Evolutionary conservation across 2,888 invertebrate genomes (phyloP).

Genomic region (Campoplex nolae): DNA sequence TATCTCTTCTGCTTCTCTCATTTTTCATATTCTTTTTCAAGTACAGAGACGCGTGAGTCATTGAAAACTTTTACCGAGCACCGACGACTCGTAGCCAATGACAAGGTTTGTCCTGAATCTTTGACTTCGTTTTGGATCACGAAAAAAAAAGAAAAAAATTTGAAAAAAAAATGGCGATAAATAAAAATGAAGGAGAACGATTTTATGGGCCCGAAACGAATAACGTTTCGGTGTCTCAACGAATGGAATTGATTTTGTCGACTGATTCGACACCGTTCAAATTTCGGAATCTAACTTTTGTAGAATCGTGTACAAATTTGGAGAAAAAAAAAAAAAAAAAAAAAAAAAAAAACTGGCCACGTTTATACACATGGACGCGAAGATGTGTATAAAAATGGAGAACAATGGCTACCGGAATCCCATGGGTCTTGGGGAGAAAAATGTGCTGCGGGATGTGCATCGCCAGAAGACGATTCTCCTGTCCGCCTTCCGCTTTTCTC

Average conservation of each 20-base stretch:
- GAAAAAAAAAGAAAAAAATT: neutral
- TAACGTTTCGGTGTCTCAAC: too few relatives aligned
- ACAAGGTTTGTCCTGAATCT: neutral
- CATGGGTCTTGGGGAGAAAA: conserved; percentile 81
- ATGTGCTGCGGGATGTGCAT: conserved; percentile 81
- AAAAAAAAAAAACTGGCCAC: neutral
- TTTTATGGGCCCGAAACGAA: neutral
- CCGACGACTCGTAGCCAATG: conserved; percentile 6
- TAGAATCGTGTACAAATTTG: neutral
- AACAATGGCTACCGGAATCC: conserved; percentile 80
- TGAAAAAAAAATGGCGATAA: neutral
- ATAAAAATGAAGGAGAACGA: neutral
- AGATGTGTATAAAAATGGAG: conserved; percentile 71
- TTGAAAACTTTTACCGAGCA: conserved; percentile 3
- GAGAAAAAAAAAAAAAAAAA: neutral
- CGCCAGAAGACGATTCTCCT: conserved; percentile 77
- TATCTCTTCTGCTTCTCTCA: neutral
- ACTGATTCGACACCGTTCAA: too few relatives aligned
- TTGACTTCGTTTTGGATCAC: neutral
- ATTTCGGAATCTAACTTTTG: too few relatives aligned
- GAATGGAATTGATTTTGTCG: too few relatives aligned
- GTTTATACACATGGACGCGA: conserved; percentile 8
- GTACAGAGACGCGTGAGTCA: conserved; percentile 26
- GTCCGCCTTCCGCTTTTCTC: conserved; percentile 68
- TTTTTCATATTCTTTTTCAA: neutral